Percentiles rank a stretch among this genome's conserved stretches.
phyloP scores from a whole-genome alignment of 2,888 invertebrate species.

The Dromius quadrimaculatus region DNA sequence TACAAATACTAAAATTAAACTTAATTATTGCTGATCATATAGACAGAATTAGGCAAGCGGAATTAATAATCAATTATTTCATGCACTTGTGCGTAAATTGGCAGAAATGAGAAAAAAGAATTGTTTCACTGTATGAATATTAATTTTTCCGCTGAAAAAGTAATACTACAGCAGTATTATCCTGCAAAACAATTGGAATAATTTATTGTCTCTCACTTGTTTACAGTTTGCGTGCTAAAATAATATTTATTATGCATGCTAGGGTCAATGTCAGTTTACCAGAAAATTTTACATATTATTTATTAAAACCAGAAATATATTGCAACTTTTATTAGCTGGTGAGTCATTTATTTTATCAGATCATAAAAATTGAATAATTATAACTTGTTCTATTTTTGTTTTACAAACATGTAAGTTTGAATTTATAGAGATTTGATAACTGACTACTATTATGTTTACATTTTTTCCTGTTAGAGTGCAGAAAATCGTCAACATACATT shows the following conservation, averaged over 20 bases:
- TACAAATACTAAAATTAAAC: conserved; percentile 8
- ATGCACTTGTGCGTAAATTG: neutral
- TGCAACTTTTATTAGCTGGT: conserved; percentile 9
- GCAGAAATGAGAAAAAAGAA: neutral
- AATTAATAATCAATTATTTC: conserved; percentile 27
- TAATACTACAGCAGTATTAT: conserved; percentile 3
- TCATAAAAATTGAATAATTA: conserved; percentile 13
- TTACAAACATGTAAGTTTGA: conserved; percentile 1
- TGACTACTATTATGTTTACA: neutral
- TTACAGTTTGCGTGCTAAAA: conserved; percentile 20
- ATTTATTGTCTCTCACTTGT: conserved; percentile 18
- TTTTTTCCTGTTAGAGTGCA: no score
- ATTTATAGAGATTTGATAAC: neutral
- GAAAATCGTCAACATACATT: no score
- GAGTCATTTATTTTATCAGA: conserved; percentile 29
- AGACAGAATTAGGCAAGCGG: neutral
- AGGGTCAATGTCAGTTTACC: conserved; percentile 32
- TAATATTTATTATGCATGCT: conserved; percentile 25
- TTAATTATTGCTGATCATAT: conserved; percentile 9
- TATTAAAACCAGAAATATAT: conserved; percentile 32
- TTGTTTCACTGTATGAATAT: conserved; percentile 10
- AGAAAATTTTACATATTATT: conserved; percentile 21
- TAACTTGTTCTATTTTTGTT: conserved; percentile 7
- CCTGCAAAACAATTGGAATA: neutral
- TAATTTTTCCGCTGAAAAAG: neutral